Evolutionary conservation across 2,113 vertebrate genomes (phyloP).

Genomic region (Malurus alboscapulatus): DNA sequence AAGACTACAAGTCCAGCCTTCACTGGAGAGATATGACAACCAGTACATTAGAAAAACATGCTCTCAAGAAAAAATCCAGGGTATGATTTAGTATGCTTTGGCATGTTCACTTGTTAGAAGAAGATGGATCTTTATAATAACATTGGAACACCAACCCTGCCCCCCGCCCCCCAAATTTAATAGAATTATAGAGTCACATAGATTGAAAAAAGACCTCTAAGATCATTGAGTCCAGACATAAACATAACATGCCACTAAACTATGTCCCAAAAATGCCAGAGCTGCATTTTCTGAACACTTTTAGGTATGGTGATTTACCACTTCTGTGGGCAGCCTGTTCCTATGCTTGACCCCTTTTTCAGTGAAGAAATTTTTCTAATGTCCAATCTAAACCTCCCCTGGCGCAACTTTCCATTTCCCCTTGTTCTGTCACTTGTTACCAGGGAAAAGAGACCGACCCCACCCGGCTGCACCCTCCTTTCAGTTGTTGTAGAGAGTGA

Average conservation of each 20-base stretch:
- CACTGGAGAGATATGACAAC: background rate
- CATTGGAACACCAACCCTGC: background rate
- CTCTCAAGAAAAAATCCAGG: background rate
- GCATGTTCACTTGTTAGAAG: background rate
- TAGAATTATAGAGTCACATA: background rate
- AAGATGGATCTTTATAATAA: background rate
- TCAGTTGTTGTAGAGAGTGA: accelerated
- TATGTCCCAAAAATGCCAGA: background rate
- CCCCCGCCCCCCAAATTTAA: accelerated
- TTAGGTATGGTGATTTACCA: background rate
- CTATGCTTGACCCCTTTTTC: background rate
- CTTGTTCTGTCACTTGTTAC: accelerated
- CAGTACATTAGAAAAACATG: background rate
- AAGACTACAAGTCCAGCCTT: background rate
- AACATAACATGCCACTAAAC: background rate
- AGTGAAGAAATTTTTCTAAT: background rate
- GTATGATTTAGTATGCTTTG: background rate
- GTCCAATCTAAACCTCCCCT: background rate
- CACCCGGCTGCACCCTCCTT: background rate
- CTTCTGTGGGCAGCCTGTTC: background rate
- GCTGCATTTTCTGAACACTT: background rate
- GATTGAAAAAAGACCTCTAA: background rate
- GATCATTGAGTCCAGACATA: background rate
- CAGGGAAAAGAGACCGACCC: accelerated
- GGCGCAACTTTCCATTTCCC: background rate